Percentiles rank a stretch among this genome's conserved stretches.
Evolutionary conservation across 2,113 vertebrate species (phyloP).

Genomic region (Jacana jacana): DNA sequence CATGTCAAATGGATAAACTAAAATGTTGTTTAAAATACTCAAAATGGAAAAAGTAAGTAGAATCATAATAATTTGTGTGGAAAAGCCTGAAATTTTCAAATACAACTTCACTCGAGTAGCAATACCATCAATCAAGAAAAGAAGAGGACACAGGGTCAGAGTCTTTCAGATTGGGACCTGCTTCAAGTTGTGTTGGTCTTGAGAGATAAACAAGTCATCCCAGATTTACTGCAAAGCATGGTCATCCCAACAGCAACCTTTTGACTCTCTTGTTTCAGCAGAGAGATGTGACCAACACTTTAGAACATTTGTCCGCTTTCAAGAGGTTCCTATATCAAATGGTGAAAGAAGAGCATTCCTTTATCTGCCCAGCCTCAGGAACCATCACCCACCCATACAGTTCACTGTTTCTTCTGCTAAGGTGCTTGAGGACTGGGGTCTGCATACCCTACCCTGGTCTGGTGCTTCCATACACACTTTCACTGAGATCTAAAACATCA

Average conservation of each 20-base stretch:
- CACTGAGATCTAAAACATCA: not conserved
- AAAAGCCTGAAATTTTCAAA: not conserved
- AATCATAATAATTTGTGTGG: not conserved
- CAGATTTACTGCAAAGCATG: not conserved
- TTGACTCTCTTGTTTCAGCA: not conserved
- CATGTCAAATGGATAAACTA: not conserved
- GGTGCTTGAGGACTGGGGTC: not conserved
- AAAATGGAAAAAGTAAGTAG: not conserved
- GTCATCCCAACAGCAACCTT: not conserved
- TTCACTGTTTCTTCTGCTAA: not conserved
- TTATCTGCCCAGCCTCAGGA: not conserved
- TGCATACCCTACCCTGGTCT: not conserved
- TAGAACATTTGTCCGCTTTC: not conserved
- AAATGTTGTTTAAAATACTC: not conserved
- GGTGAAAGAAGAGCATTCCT: not conserved
- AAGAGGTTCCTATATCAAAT: not conserved
- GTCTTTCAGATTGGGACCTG: not conserved
- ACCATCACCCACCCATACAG: not conserved
- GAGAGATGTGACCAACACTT: not conserved
- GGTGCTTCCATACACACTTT: not conserved
- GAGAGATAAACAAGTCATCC: not conserved
- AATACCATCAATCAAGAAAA: not conserved
- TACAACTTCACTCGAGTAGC: not conserved
- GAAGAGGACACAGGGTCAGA: not conserved
- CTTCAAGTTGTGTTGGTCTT: not conserved